A percentile compares a stretch with the other conserved stretches of the same genome.
These are phyloP conservation scores for Tenthredo scrophulariae DNA, from an alignment of 2,888 invertebrate species.

Conservation along the genomic window DNA sequence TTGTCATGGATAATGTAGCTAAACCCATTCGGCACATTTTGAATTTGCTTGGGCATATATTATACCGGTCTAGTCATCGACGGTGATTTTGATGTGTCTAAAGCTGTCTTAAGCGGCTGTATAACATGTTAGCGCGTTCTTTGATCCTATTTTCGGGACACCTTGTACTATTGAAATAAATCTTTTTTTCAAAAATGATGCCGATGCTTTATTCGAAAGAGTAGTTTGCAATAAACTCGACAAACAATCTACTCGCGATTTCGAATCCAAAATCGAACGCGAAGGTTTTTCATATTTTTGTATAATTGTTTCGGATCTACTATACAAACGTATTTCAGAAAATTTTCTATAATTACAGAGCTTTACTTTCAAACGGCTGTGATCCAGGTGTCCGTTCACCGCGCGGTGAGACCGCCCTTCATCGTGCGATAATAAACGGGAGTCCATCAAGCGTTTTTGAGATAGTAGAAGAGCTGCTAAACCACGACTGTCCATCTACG, in stretches of 20 bases:
- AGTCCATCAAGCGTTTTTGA: conserved; percentile 67
- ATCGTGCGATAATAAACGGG: conserved; percentile 71
- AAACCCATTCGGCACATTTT: neutral
- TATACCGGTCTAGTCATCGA: neutral
- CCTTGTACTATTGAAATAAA: neutral
- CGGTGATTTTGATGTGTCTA: neutral
- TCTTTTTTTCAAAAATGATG: neutral
- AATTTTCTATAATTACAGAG: conserved; percentile 58
- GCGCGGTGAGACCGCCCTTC: conserved; percentile 75
- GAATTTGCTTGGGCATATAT: neutral
- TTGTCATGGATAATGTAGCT: neutral
- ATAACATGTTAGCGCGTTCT: neutral
- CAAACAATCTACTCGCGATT: neutral
- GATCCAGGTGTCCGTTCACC: conserved; percentile 73
- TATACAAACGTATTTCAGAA: neutral
- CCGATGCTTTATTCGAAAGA: neutral
- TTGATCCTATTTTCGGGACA: neutral
- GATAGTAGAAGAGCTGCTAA: conserved; percentile 71
- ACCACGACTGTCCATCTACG: conserved; percentile 72
- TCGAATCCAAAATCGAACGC: neutral
- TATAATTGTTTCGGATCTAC: neutral
- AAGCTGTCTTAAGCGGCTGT: neutral
- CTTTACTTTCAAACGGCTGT: conserved; percentile 70
- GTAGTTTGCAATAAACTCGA: neutral
- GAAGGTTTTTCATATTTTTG: neutral